Evolutionary conservation across 2,113 vertebrate genomes (phyloP).

Genomic region (Calyptommatus sinebrachiatus): DNA sequence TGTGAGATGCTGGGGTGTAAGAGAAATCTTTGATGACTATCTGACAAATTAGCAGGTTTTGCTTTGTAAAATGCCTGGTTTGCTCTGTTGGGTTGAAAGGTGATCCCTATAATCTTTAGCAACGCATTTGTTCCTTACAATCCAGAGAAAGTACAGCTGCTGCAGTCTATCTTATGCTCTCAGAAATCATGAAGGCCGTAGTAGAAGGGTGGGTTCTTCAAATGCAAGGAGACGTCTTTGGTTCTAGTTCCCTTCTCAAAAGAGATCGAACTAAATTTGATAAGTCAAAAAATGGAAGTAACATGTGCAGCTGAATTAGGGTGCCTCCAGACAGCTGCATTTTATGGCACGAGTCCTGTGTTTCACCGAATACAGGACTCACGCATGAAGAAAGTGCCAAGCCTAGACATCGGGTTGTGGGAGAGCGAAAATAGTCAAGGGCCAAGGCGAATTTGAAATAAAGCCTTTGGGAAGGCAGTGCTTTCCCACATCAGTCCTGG

Average conservation of each 20-base stretch:
- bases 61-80: slow-evolving; percentile 55
- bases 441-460: neutral
- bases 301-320: neutral
- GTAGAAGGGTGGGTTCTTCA: slow-evolving; percentile 26
- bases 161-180: slow-evolving; percentile 40
- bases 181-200: slow-evolving; percentile 37
- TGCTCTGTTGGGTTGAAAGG: slow-evolving; percentile 60
- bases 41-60: slow-evolving; percentile 55
- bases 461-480: too few relatives aligned
- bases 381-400: slow-evolving; percentile 14
- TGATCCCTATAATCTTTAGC: slow-evolving; percentile 71
- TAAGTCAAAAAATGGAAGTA: fast-evolving
- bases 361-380: neutral
- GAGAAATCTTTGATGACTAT: slow-evolving; percentile 18
- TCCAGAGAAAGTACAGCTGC: slow-evolving; percentile 69
- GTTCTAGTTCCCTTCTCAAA: slow-evolving; percentile 33
- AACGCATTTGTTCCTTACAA: slow-evolving; percentile 56
- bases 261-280: neutral
- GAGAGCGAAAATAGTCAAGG: slow-evolving; percentile 21
- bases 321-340: too few relatives aligned
- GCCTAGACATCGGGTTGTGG: slow-evolving; percentile 8
- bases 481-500: neutral
- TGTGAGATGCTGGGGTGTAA: neutral
- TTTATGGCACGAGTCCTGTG: too few relatives aligned
- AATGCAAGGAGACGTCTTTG: slow-evolving; percentile 32